These are phyloP conservation scores for Anas platyrhynchos DNA, from an alignment of 2,113 vertebrate species.

Conservation along the genomic window DNA sequence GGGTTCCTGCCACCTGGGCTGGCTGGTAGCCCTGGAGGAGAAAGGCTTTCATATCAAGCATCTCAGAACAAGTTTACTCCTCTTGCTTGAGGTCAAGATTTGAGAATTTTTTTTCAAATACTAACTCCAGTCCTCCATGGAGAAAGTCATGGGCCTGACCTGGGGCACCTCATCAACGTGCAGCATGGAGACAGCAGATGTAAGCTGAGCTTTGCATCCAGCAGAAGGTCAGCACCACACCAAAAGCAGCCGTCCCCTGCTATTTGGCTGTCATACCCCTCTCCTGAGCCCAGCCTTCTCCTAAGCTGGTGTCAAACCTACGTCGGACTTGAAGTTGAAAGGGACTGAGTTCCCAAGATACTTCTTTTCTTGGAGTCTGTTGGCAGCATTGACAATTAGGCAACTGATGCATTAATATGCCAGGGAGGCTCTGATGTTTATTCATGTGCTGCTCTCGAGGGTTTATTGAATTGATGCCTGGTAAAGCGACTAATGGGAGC, in stretches of 20 bases:
- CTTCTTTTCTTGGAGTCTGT: not conserved
- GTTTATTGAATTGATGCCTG: slow-evolving; percentile 42
- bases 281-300: not conserved
- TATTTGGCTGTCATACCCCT: not conserved
- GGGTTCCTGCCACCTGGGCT: not conserved
- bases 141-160: not conserved
- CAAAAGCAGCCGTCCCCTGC: not conserved
- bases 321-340: not conserved
- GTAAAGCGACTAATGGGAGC: slow-evolving; percentile 37
- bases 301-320: not conserved
- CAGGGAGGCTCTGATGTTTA: slow-evolving; percentile 35
- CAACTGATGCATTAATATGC: slow-evolving; percentile 31
- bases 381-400: slow-evolving; percentile 44
- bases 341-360: not conserved
- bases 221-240: not conserved
- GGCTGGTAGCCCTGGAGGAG: not conserved
- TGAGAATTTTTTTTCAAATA: not conserved
- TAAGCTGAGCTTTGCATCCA: not conserved
- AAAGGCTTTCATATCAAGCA: not conserved
- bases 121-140: not conserved
- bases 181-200: rapidly evolving
- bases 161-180: rapidly evolving
- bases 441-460: slow-evolving; percentile 30
- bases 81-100: not conserved
- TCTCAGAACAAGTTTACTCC: not conserved